Evolutionary conservation across 2,797 vertebrate genomes (phyloP), one percentile per base, ranked within the genome.

Genomic region (Sebastolobus altivelis): DNA sequence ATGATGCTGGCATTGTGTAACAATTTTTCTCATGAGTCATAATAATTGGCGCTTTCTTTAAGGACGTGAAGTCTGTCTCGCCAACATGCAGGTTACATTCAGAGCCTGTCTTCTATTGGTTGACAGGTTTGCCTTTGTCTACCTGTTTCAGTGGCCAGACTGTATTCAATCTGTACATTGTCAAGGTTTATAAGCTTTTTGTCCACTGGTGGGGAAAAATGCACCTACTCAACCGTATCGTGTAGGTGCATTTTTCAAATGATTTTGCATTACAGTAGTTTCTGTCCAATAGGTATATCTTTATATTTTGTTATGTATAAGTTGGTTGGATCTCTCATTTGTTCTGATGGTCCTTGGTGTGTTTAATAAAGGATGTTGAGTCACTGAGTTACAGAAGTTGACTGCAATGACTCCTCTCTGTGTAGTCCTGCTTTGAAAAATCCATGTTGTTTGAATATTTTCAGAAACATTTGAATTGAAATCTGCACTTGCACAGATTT

Each of bases 51-150:
- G 13, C 31, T 77, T 49, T 73, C 65, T 82, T 25, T 73, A 40
- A 73, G 67, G 71, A 40, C 2, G 14, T 69, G 54, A 70, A 56
- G 71, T 79, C 61, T 83, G 59, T 68, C 25, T 80, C 59, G 4
- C 40, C 46, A 33, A 68, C 80, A 72, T 80, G 37, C 25, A 82
- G 55, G 52, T 72, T 46, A 33, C 29, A 69, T 82, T 75, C 66
- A 72, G 38, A 61, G 29, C 22, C 27, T 54, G 29, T 75, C 68
- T 62, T 83, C 22, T 77, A 65, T 79, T 54, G 43, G 33, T 69
- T 77, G 43, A 18, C 35, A 68, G 60, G 35, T 75, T 72, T 68
- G 46, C 46, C 49, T 87, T 83, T 76, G 71, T 82, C 73, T 22
- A 12, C 33, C 60, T 63, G 12, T 80, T 78, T 79, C 49, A 83